These are phyloP conservation scores for Meloe dianella DNA, from an alignment of 2,888 invertebrate genomes.

Conservation along the genomic window DNA sequence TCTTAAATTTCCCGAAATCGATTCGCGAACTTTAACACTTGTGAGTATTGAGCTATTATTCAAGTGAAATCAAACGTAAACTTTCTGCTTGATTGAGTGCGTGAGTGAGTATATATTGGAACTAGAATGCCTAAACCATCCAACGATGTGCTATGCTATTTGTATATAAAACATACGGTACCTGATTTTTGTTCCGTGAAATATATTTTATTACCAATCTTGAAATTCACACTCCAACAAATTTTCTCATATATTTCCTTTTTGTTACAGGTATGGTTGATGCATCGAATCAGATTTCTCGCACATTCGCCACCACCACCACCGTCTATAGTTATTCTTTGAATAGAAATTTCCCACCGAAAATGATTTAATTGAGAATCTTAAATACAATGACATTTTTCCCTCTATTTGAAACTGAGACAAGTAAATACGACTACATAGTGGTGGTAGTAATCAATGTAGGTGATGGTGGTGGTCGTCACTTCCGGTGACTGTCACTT, in stretches of 20 bases:
- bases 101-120: conserved; percentile 50
- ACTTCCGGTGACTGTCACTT: conserved; percentile 44
- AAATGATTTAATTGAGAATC: background rate
- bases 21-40: conserved; percentile 51
- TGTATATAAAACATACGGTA: conserved; percentile 36
- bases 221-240: conserved; percentile 42
- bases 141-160: conserved; percentile 26
- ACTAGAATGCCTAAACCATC: conserved; percentile 34
- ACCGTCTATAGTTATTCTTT: background rate
- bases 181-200: conserved; percentile 38
- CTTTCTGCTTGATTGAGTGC: conserved; percentile 55
- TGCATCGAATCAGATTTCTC: conserved; percentile 1
- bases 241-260: conserved; percentile 40
- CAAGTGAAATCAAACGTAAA: conserved; percentile 57
- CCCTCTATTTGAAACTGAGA: no score
- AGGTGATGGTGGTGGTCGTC: conserved; percentile 31
- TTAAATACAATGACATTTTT: no score
- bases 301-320: conserved; percentile 2
- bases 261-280: conserved; percentile 40
- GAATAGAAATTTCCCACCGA: background rate
- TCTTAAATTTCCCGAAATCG: conserved; percentile 43
- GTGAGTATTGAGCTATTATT: conserved; percentile 55
- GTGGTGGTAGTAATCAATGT: background rate
- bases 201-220: conserved; percentile 44
- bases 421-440: no score